These are phyloP conservation scores for Acromyrmex charruanus DNA, from an alignment of 1,140 invertebrate species.

Conservation along the genomic window DNA sequence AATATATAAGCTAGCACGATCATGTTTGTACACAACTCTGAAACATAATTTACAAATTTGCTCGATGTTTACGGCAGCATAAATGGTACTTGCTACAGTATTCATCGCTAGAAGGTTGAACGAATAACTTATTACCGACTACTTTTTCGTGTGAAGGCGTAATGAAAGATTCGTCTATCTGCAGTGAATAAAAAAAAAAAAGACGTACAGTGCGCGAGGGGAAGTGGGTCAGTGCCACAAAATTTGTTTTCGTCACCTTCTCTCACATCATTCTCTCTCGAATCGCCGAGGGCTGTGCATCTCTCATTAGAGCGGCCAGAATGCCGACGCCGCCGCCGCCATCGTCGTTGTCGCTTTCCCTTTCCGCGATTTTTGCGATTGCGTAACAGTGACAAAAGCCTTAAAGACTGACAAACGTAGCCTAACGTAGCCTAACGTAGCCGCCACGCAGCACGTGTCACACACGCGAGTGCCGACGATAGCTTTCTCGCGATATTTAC, in stretches of 20 bases:
- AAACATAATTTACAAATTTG: background rate
- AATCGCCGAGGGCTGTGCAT: slow-evolving; percentile 45
- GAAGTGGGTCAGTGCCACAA: slow-evolving; percentile 78
- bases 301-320: slow-evolving; percentile 23
- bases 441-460: slow-evolving; percentile 59
- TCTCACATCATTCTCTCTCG: slow-evolving; percentile 46
- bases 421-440: slow-evolving; percentile 32
- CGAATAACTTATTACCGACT: background rate
- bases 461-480: slow-evolving; percentile 46
- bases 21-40: background rate
- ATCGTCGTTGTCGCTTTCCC: slow-evolving; percentile 75
- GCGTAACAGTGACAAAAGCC: slow-evolving; percentile 60
- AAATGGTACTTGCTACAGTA: background rate
- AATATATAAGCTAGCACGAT: background rate
- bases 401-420: slow-evolving; percentile 51
- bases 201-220: background rate
- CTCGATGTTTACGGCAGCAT: background rate
- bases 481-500: slow-evolving; percentile 49
- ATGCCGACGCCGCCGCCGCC: slow-evolving; percentile 26
- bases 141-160: slow-evolving; percentile 6
- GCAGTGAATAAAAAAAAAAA: slow-evolving; percentile 7
- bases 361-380: slow-evolving; percentile 76
- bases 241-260: slow-evolving; percentile 44
- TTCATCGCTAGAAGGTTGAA: background rate
- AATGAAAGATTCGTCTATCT: slow-evolving; percentile 26